Conservation (phyloP, 1,140 invertebrate species). For the Drosophila takahashii region DNA sequence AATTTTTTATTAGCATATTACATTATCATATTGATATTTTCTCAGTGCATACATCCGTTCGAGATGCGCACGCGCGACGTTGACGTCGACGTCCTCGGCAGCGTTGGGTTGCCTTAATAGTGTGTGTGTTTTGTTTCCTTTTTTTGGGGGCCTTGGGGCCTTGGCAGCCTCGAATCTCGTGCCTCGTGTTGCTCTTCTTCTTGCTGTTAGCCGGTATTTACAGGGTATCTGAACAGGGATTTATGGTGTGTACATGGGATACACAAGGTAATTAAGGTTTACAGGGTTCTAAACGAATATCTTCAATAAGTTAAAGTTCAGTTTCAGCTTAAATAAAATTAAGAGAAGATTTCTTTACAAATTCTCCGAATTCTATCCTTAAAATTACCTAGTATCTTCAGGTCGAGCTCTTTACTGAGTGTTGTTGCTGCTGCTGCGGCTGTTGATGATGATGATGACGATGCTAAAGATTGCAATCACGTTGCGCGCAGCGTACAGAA, state of each 20-base stretch:
- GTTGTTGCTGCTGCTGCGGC: conserved; percentile 31
- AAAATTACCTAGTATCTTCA: background rate
- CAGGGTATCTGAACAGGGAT: conserved; percentile 12
- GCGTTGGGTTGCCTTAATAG: conserved; percentile 19
- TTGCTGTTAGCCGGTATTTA: conserved; percentile 35
- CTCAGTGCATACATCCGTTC: conserved; percentile 63
- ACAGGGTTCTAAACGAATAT: too few relatives aligned
- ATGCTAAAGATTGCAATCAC: conserved; percentile 82
- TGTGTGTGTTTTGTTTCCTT: conserved; percentile 38
- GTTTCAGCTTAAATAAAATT: background rate
- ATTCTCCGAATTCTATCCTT: background rate
- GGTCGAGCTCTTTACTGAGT: conserved; percentile 5
- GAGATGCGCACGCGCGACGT: conserved; percentile 74
- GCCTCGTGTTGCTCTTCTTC: conserved; percentile 63
- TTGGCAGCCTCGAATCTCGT: conserved; percentile 65
- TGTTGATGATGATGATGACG: conserved; percentile 68
- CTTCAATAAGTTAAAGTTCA: background rate
- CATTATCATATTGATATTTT: background rate
- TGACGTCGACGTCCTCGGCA: conserved; percentile 32
- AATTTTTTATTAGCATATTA: background rate
- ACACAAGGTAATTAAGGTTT: background rate
- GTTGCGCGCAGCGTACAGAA: conserved; percentile 70
- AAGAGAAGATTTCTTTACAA: too few relatives aligned
- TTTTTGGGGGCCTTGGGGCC: conserved; percentile 40
- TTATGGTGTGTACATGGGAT: background rate